Evolutionary conservation across 2,888 invertebrate species (phyloP).

Genomic region (Apamea crenata): DNA sequence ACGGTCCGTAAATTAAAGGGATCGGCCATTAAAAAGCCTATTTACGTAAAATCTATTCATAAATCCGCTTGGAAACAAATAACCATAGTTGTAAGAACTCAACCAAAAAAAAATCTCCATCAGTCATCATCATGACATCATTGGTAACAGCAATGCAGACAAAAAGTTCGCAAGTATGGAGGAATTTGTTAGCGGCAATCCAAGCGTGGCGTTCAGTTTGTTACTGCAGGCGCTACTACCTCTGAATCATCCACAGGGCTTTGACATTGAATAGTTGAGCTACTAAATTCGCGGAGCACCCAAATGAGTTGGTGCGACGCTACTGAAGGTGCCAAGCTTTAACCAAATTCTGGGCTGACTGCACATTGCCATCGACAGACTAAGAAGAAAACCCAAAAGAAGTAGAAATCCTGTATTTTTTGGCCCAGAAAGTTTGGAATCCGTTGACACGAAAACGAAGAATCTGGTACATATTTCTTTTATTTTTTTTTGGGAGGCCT

Average conservation of each 20-base stretch:
- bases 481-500: background rate
- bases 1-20: background rate
- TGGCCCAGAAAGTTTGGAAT: background rate
- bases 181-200: slow-evolving; percentile 74
- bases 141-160: slow-evolving; percentile 69
- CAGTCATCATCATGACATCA: slow-evolving; percentile 78
- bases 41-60: slow-evolving; percentile 35
- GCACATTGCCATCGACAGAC: background rate
- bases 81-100: slow-evolving; percentile 16
- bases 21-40: background rate
- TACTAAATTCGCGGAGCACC: slow-evolving; percentile 54
- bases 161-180: slow-evolving; percentile 68
- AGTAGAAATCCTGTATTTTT: background rate
- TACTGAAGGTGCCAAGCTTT: background rate
- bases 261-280: slow-evolving; percentile 72
- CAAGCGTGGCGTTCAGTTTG: slow-evolving; percentile 69
- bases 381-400: background rate
- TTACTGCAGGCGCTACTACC: slow-evolving; percentile 46
- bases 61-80: slow-evolving; percentile 27
- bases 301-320: background rate
- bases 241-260: slow-evolving; percentile 71
- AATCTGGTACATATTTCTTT: background rate
- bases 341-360: background rate
- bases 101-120: slow-evolving; percentile 38
- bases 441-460: background rate